phyloP scores from a whole-genome alignment of 2,113 vertebrate species.

The Aegotheles bennettii region DNA sequence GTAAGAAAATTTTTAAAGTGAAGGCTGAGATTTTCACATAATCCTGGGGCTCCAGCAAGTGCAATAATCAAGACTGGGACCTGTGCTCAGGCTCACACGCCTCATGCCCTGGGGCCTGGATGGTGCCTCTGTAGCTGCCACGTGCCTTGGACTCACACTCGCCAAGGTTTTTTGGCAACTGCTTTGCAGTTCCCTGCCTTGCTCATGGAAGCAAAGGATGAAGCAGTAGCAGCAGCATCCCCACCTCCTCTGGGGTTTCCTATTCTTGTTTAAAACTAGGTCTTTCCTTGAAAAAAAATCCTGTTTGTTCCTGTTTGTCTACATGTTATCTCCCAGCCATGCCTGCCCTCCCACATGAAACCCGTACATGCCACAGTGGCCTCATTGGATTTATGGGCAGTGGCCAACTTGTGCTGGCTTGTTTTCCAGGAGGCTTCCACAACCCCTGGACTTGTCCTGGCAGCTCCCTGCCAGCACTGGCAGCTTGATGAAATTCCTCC shows the following conservation, averaged over 20 bases:
- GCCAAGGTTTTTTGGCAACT: background rate
- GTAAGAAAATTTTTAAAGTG: background rate
- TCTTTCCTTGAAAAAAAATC: background rate
- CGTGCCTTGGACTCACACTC: background rate
- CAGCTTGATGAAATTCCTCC: background rate
- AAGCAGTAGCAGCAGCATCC: background rate
- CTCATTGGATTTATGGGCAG: background rate
- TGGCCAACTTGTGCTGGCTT: background rate
- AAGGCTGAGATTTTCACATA: background rate
- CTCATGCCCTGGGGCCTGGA: background rate
- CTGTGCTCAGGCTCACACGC: background rate
- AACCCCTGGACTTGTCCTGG: background rate
- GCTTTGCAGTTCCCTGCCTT: background rate
- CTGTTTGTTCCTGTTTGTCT: background rate
- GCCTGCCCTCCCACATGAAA: background rate
- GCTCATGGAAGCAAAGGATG: background rate
- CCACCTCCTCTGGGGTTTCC: background rate
- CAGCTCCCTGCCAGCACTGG: background rate
- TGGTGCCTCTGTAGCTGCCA: fast-evolving
- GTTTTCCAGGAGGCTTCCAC: background rate
- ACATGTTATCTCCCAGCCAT: background rate
- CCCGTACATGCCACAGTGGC: fast-evolving
- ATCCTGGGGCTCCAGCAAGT: background rate
- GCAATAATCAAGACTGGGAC: background rate
- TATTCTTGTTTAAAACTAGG: background rate